Evolutionary conservation across 2,797 vertebrate species (phyloP).

Genomic region (Poeciliopsis paucimaculata): DNA sequence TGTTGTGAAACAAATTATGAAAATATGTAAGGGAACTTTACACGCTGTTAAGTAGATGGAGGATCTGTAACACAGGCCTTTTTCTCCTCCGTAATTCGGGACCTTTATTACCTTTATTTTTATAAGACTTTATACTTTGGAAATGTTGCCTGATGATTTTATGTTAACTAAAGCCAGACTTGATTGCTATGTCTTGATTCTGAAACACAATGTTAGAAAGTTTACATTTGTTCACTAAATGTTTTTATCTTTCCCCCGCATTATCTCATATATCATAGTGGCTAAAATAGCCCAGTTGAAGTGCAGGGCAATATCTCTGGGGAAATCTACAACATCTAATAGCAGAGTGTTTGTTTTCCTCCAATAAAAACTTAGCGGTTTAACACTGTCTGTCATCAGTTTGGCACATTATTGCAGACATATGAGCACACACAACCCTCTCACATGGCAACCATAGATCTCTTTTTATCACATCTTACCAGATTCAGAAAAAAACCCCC

Average conservation of each 20-base stretch:
- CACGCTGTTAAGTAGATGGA: background rate
- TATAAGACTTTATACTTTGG: background rate
- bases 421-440: background rate
- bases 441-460: constrained; percentile 32
- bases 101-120: too few relatives aligned
- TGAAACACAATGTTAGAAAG: background rate
- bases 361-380: constrained; percentile 43
- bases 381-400: constrained; percentile 45
- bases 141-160: background rate
- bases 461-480: constrained; percentile 51
- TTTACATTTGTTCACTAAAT: background rate
- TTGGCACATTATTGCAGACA: constrained; percentile 28
- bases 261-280: constrained; percentile 37
- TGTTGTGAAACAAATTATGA: background rate
- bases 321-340: constrained; percentile 62
- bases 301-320: constrained; percentile 35
- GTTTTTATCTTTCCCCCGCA: constrained; percentile 16
- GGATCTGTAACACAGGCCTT: background rate
- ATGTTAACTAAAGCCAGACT: background rate
- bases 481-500: constrained; percentile 58
- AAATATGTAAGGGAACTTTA: background rate
- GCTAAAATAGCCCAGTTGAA: constrained; percentile 40
- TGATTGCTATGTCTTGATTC: background rate
- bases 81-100: background rate
- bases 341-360: constrained; percentile 36